phyloP scores from a whole-genome alignment of 2,797 vertebrate species.

The Petrocephalus schoutedeni region DNA sequence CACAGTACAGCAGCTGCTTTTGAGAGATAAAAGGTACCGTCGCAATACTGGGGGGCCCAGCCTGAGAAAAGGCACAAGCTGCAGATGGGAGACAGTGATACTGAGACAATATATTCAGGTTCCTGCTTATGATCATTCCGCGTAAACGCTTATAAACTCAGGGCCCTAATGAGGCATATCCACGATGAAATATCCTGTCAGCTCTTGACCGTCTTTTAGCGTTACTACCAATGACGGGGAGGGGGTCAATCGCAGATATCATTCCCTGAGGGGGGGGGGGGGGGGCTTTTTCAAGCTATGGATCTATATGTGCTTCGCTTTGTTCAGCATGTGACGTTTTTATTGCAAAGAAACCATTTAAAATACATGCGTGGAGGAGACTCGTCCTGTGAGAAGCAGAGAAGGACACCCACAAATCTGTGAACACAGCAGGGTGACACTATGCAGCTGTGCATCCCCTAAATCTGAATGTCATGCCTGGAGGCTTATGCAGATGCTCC shows the following conservation, averaged over 20 bases:
- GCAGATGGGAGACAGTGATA: not conserved
- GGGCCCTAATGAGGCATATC: not conserved
- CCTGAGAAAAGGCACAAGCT: not conserved
- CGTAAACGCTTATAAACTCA: constrained; percentile 6
- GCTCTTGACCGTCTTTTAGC: not conserved
- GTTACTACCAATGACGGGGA: not conserved
- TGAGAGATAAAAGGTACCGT: constrained; percentile 23
- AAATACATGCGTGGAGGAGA: not conserved
- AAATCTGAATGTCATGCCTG: not conserved
- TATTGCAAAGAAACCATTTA: not conserved
- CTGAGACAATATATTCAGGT: not conserved
- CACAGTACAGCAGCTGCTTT: constrained; percentile 27
- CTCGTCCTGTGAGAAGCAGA: not conserved
- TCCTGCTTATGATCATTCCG: not conserved
- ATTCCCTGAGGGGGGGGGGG: not conserved
- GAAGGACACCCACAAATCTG: not conserved
- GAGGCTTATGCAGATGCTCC: not conserved
- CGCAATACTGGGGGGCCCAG: not conserved
- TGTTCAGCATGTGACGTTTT: not conserved
- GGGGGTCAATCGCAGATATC: not conserved
- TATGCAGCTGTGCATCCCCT: not conserved
- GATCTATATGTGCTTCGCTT: not conserved
- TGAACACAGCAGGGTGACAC: not conserved
- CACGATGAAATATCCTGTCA: not conserved
- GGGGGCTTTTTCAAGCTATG: not conserved